A percentile compares a stretch with the other conserved stretches of the same genome.
Evolutionary conservation across 2,888 invertebrate species (phyloP).

Genomic region (Cataglyphis altisquamis): DNA sequence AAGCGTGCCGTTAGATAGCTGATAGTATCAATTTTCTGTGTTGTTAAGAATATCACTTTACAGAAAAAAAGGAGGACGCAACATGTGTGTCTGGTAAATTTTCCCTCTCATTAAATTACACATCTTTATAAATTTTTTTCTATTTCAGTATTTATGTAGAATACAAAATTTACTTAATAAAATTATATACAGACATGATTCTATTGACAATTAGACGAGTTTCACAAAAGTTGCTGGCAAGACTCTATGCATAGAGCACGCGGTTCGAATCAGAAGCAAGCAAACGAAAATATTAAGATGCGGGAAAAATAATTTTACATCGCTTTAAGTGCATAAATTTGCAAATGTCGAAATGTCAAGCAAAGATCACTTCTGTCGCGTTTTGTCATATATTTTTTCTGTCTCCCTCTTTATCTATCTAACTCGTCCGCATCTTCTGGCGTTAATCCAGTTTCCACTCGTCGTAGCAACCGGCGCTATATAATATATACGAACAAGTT

Average conservation of each 20-base stretch:
- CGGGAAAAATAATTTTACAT: conserved; percentile 39
- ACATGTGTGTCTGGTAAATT: conserved; percentile 66
- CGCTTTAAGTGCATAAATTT: conserved; percentile 49
- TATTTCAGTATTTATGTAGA: not conserved
- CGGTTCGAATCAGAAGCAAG: not conserved
- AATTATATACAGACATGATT: not conserved
- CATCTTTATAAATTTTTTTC: not conserved
- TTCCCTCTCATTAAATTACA: conserved; percentile 21
- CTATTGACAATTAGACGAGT: not conserved
- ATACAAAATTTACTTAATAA: not conserved
- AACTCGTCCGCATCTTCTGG: conserved; percentile 74
- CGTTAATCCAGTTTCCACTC: conserved; percentile 79
- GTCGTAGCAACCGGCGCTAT: conserved; percentile 70
- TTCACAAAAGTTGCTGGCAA: not conserved
- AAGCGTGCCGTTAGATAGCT: conserved; percentile 62
- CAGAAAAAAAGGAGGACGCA: conserved; percentile 76
- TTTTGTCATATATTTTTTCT: conserved; percentile 6
- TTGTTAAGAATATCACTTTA: conserved; percentile 74
- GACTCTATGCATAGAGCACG: not conserved
- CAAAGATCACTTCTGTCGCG: conserved; percentile 22
- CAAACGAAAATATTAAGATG: not conserved
- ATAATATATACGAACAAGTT: conserved; percentile 76
- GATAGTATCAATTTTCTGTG: conserved; percentile 68
- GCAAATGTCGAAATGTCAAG: conserved; percentile 30
- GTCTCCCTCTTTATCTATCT: conserved; percentile 23